Percentiles rank a stretch among this genome's conserved stretches.
phyloP scores from a whole-genome alignment of 2,113 vertebrate species.

The Melanerpes aurifrons region DNA sequence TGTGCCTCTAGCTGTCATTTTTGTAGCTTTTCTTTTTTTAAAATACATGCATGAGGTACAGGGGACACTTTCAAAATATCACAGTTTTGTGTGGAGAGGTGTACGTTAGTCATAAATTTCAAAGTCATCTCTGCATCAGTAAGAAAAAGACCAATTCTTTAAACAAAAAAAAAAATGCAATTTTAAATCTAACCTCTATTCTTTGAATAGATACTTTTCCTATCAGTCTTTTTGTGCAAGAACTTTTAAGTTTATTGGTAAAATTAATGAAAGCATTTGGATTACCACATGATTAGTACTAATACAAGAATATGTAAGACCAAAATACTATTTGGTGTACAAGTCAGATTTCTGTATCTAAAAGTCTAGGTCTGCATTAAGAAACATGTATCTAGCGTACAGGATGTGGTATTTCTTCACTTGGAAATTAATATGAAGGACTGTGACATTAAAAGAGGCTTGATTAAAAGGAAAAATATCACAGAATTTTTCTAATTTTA shows the following conservation, averaged over 20 bases:
- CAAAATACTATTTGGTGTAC: neutral
- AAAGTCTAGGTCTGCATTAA: neutral
- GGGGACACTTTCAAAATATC: neutral
- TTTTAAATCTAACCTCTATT: neutral
- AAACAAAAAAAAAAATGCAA: neutral
- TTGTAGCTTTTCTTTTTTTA: neutral
- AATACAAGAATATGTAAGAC: neutral
- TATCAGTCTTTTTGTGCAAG: neutral
- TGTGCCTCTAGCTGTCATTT: neutral
- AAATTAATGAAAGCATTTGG: neutral
- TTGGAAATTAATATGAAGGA: neutral
- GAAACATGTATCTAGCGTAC: neutral
- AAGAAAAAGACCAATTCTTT: neutral
- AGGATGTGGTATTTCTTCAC: neutral
- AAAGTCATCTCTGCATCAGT: neutral
- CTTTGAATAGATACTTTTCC: neutral
- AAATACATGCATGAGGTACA: accelerated
- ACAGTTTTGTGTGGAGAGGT: neutral
- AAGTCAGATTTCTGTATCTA: neutral
- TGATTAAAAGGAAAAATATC: neutral
- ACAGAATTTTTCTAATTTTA: neutral
- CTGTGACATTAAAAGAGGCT: neutral
- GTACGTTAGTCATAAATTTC: neutral
- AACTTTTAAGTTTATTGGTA: neutral
- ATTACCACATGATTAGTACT: neutral